Percentiles rank a stretch among this genome's conserved stretches.
phyloP scores from a whole-genome alignment of 2,797 vertebrate genomes.

The Danio choprae region DNA sequence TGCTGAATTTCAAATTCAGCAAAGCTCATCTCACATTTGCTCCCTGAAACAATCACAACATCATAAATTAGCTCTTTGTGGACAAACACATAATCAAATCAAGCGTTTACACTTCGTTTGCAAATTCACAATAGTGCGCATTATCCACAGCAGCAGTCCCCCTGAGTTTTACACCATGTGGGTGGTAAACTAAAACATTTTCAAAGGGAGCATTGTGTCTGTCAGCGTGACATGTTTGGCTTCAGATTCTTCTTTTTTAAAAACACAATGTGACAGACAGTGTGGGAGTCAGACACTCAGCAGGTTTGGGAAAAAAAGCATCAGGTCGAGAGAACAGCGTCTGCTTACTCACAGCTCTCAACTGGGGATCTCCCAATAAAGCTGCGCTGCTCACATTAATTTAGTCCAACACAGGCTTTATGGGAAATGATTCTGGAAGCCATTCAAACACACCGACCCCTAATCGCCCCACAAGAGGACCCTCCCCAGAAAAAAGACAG shows the following conservation, averaged over 20 bases:
- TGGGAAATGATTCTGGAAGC: constrained; percentile 56
- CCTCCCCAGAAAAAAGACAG: constrained; percentile 18
- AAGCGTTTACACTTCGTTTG: not conserved
- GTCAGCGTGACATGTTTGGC: constrained; percentile 39
- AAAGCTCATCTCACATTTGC: not conserved
- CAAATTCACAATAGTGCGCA: not conserved
- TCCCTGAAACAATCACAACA: not conserved
- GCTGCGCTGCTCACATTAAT: constrained; percentile 45
- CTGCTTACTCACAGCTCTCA: constrained; percentile 41
- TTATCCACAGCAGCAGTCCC: constrained; percentile 7
- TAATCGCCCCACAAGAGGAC: constrained; percentile 11
- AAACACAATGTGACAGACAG: constrained; percentile 27
- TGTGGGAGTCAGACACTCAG: constrained; percentile 44
- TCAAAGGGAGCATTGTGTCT: constrained; percentile 35
- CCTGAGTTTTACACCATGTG: constrained; percentile 23
- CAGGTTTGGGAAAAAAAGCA: constrained; percentile 44
- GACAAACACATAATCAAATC: not conserved
- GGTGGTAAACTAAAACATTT: constrained; percentile 46
- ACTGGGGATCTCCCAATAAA: constrained; percentile 54
- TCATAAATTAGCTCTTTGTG: not conserved
- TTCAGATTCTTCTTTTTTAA: constrained; percentile 23
- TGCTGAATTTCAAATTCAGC: not conserved
- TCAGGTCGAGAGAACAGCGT: constrained; percentile 30
- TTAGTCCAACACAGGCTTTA: constrained; percentile 44
- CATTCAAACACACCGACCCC: constrained; percentile 55